A percentile compares a stretch with the other conserved stretches of the same genome.
Conservation (phyloP, 2,888 invertebrate genomes). For the Troides helena region DNA sequence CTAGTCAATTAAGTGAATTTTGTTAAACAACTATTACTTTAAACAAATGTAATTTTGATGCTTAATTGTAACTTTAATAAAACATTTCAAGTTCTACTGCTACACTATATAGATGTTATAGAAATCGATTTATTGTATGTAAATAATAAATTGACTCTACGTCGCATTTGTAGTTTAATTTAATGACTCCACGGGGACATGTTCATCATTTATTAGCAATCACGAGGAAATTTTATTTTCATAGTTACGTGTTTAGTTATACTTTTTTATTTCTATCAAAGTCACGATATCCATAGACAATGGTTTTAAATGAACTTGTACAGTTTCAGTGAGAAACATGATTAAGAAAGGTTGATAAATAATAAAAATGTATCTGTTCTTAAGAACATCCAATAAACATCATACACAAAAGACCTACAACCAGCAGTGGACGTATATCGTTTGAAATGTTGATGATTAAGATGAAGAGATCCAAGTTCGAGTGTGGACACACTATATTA, state of each 20-base stretch:
- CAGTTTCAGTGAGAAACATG: no score
- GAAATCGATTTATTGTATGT: slow-evolving; percentile 66
- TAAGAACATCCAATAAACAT: no score
- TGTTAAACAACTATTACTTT: background rate
- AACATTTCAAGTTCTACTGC: slow-evolving; percentile 52
- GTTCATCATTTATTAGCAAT: background rate
- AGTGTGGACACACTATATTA: no score
- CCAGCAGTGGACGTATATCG: no score
- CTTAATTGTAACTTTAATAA: slow-evolving; percentile 9
- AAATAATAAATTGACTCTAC: slow-evolving; percentile 46
- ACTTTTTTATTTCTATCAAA: background rate
- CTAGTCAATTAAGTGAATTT: slow-evolving; percentile 11
- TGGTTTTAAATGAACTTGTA: background rate
- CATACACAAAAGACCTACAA: no score
- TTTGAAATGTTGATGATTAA: no score
- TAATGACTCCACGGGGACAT: slow-evolving; percentile 13
- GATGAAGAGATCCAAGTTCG: no score
- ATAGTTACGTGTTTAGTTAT: background rate
- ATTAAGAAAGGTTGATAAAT: no score
- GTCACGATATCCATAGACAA: background rate
- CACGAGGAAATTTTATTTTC: background rate
- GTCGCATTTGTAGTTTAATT: slow-evolving; percentile 39
- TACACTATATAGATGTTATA: slow-evolving; percentile 45
- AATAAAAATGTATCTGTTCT: no score
- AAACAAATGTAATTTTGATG: slow-evolving; percentile 19